Evolutionary conservation across 2,797 vertebrate species (phyloP).

Genomic region (Sebastes kiyomatsui): DNA sequence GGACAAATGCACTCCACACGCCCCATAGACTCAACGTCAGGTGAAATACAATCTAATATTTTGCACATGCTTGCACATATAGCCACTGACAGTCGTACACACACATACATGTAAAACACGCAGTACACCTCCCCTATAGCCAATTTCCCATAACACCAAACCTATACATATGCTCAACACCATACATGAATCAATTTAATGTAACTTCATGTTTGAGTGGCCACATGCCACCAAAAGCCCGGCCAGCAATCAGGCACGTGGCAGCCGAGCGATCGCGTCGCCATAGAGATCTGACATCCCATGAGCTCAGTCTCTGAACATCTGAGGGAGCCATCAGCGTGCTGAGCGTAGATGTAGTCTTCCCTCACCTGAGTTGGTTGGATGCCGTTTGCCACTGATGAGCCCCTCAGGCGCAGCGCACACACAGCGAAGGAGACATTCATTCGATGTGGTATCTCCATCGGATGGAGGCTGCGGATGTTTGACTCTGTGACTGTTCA

Average conservation of each 20-base stretch:
- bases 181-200: constrained; percentile 47
- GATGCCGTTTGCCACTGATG: constrained; percentile 59
- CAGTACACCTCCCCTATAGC: background rate
- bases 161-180: background rate
- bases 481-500: background rate
- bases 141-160: constrained; percentile 14
- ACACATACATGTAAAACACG: constrained; percentile 1
- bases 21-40: background rate
- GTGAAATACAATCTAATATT: constrained; percentile 17
- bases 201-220: constrained; percentile 42
- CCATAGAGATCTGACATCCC: background rate
- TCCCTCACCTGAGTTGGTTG: constrained; percentile 48
- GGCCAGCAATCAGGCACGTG: constrained; percentile 3
- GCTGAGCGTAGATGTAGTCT: constrained; percentile 28
- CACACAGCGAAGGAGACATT: constrained; percentile 34
- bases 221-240: constrained; percentile 11
- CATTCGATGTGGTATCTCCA: constrained; percentile 31
- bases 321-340: constrained; percentile 39
- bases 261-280: constrained; percentile 13
- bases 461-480: constrained; percentile 4
- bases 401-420: constrained; percentile 43
- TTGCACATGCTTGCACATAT: constrained; percentile 10
- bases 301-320: constrained; percentile 4
- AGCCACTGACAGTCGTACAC: background rate
- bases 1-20: background rate